phyloP scores from a whole-genome alignment of 1,140 invertebrate species.

The Apis florea region DNA sequence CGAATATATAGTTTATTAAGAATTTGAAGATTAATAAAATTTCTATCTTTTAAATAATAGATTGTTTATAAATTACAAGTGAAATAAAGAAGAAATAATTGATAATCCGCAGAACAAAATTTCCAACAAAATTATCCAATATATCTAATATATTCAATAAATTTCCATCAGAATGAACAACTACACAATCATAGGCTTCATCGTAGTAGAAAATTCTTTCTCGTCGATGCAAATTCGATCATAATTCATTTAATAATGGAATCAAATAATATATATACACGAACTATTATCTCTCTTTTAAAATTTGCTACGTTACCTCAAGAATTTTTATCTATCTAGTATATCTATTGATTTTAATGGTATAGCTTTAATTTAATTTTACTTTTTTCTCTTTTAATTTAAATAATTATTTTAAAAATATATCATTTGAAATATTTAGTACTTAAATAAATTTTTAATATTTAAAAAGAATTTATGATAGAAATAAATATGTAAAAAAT shows the following conservation, averaged over 20 bases:
- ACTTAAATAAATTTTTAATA: too few relatives aligned
- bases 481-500: too few relatives aligned
- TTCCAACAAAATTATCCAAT: not conserved
- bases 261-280: not conserved
- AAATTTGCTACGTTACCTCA: not conserved
- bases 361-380: too few relatives aligned
- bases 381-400: too few relatives aligned
- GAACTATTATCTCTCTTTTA: not conserved
- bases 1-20: too few relatives aligned
- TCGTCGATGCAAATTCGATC: not conserved
- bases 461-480: too few relatives aligned
- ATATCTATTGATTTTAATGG: too few relatives aligned
- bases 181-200: not conserved
- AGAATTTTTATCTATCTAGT: not conserved
- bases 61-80: not conserved
- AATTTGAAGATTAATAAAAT: too few relatives aligned
- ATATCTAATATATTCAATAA: not conserved
- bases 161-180: slow-evolving; percentile 2
- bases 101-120: not conserved
- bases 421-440: too few relatives aligned
- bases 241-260: not conserved
- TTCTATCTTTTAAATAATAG: not conserved
- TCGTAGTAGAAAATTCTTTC: not conserved
- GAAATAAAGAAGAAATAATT: slow-evolving; percentile 13
- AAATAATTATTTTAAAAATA: too few relatives aligned